Evolutionary conservation across 2,888 invertebrate species (phyloP), one percentile per base, ranked within the genome.

Genomic region (Polyploca ridens): DNA sequence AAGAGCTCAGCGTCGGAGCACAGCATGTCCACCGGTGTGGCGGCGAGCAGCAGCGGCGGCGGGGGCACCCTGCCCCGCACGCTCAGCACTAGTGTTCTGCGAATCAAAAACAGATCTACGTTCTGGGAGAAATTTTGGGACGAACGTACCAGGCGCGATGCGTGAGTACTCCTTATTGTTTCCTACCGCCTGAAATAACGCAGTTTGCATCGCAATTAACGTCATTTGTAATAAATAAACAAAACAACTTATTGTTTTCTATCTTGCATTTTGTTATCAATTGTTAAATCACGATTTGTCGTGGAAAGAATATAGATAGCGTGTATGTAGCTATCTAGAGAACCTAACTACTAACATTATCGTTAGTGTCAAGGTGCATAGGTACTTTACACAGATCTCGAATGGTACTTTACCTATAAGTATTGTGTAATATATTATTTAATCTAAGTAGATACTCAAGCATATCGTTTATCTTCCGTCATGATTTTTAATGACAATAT

Each of bases 91-190:
- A 97, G 97, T 77, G 97, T 97, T 54, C 95, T 98, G 63, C 94
- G 97, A 79, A 96, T 97, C 83, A 96, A 97, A 82, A 96, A 96
- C 86, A 94, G 97, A 78, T 96, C 96, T 69, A 95, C 96, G 61
- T 98, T 98, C 89, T 98, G 98, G 98, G 97, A 97, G 84, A 97
- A 97, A 89, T 97, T 97, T 90, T 96, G 96, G 95, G 96, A 96
- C 77, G 95, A 96, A 75, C 95, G 96, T 76, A 95, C 95, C 68
- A 95, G 95, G 73, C 93, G 96, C 74, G 96, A 96, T 86, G 95
- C 95, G 96, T 96, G 94, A 96, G 96, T 96, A 61, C 41, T n/a
- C 11, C 16, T n/a, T 33, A 35, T 14, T 3, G 35, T 35, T 59
- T 1, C 16, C 7, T 35, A n/a, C 33, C 14, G 33, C 58, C 27